A percentile compares a stretch with the other conserved stretches of the same genome.
phyloP scores from a whole-genome alignment of 2,888 invertebrate species.

The Chesias legatella region DNA sequence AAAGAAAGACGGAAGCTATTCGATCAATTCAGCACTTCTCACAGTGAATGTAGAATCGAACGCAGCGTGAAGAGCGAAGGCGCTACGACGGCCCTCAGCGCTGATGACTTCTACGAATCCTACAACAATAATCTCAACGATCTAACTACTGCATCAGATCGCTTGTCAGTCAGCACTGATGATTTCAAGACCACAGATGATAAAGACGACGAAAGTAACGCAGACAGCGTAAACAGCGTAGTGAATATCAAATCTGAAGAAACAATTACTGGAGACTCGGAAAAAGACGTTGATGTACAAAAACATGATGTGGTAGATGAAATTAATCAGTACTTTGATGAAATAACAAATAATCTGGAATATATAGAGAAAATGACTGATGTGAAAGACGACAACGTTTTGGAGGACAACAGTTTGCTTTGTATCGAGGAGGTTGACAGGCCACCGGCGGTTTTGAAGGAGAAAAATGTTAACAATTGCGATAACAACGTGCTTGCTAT shows the following conservation, averaged over 20 bases:
- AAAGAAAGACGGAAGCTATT: constrained; percentile 52
- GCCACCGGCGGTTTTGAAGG: constrained; percentile 17
- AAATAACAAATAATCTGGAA: constrained; percentile 50
- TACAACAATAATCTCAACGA: constrained; percentile 48
- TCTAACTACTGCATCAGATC: constrained; percentile 28
- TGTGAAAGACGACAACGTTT: constrained; percentile 35
- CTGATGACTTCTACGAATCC: constrained; percentile 55
- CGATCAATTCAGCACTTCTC: constrained; percentile 42
- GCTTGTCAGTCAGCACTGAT: constrained; percentile 31
- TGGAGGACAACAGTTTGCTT: constrained; percentile 31
- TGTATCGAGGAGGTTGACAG: constrained; percentile 23
- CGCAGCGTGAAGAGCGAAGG: constrained; percentile 32
- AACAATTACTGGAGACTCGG: constrained; percentile 37
- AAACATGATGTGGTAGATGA: constrained; percentile 39
- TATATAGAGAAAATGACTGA: constrained; percentile 47
- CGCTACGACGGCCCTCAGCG: constrained; percentile 34
- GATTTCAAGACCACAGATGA: constrained; percentile 37
- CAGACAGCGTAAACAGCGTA: constrained; percentile 43
- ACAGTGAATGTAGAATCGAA: constrained; percentile 41
- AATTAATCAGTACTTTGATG: constrained; percentile 49
- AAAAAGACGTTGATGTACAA: constrained; percentile 22
- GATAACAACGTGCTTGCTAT: constrained; percentile 42
- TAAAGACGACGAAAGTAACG: constrained; percentile 36
- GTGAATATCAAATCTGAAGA: constrained; percentile 35
- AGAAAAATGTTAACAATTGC: constrained; percentile 29